Conservation (phyloP, 2,888 invertebrate species). For the Falcaria lacertinaria region DNA sequence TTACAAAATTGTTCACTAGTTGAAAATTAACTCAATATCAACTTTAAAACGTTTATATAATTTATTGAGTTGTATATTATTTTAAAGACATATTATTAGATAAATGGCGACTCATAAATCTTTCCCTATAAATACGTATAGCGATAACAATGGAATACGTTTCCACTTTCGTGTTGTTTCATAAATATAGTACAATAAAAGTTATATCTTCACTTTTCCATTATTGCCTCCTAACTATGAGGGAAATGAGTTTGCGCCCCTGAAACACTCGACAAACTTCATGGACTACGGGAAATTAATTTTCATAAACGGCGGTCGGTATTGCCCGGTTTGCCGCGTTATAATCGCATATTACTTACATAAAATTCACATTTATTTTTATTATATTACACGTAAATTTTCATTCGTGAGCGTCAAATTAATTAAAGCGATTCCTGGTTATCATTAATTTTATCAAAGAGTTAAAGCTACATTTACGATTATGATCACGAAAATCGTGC, state of each 20-base stretch:
- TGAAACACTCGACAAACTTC: constrained; percentile 1
- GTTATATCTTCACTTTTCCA: not conserved
- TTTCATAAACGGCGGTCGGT: constrained; percentile 2
- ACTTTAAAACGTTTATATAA: no score
- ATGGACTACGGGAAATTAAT: constrained; percentile 5
- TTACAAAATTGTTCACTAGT: no score
- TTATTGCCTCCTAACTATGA: constrained; percentile 1
- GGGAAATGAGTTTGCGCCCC: constrained; percentile 1
- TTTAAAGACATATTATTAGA: no score
- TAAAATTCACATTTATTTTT: constrained; percentile 1
- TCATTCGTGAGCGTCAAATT: not conserved
- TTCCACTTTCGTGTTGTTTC: no score
- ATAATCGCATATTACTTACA: not conserved
- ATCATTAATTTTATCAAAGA: no score
- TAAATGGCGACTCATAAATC: no score
- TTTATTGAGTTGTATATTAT: no score
- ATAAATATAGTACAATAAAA: not conserved
- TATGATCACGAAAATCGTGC: no score
- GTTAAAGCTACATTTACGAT: no score
- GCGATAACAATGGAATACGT: no score
- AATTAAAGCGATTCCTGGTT: not conserved
- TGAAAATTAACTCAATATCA: no score
- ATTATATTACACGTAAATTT: not conserved
- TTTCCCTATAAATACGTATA: no score
- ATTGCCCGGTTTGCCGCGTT: not conserved